Evolutionary conservation across 2,888 invertebrate species (phyloP), one percentile per base, ranked within the genome.

Genomic region (Nomada hirtipes): DNA sequence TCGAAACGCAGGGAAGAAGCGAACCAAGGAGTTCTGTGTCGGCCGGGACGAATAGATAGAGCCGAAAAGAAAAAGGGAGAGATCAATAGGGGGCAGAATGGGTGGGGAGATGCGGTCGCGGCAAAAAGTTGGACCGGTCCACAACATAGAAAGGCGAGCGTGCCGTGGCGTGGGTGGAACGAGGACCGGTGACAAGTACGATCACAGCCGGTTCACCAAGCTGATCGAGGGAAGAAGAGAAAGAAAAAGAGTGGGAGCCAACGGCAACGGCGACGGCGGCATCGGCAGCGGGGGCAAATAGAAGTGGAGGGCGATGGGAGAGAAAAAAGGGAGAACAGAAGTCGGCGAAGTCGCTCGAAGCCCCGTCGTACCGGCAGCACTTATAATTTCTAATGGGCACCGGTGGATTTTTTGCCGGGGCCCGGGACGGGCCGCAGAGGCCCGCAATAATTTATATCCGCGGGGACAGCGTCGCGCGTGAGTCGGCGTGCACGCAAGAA

Each of bases 361-460:
- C 57, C 67, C 64, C 69, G 75, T 83, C 79, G 77, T 36, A 67
- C 80, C 79, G 70, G 84, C 77, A 76, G 79, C 85, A 79, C 87
- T 88, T 88, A 84, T 87, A 88, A 88, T 89, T 88, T 89, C 89
- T 87, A 89, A 89, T 89, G 85, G 76, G 79, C 75, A 75, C 57
- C 57, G 76, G 65, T 42, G 63, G 59, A 68, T 60, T 85, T 88
- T 83, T 87, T 84, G 70, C 60, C 20, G 50, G 74, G 50, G 65
- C 60, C 53, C 63, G 74, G 68, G 73, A 78, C 83, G 73, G 64
- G 55, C 74, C 67, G 78, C 36, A 20, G 23, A n/a, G 74, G 55
- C 57, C 79, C 63, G 76, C 69, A 76, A 77, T 82, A 86, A 81
- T 83, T 88, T 88, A 88, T 87, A 84, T 86, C 63, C 76, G 73